phyloP scores from a whole-genome alignment of 2,797 vertebrate species.

The Myotis myotis region DNA sequence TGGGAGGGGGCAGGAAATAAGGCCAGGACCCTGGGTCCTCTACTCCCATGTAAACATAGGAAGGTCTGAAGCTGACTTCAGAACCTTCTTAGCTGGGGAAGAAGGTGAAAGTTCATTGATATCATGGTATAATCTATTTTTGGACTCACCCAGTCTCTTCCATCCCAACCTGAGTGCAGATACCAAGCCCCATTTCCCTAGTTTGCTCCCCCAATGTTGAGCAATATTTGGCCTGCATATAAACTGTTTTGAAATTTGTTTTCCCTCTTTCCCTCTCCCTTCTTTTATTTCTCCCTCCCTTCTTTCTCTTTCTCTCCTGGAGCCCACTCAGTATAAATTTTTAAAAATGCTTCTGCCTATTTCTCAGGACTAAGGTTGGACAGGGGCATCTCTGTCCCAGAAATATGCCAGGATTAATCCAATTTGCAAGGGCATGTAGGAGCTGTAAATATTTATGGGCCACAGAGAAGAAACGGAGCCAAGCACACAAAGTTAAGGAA shows the following conservation, averaged over 20 bases:
- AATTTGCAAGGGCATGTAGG: constrained; percentile 76
- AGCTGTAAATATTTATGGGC: constrained; percentile 79
- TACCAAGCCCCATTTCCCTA: background rate
- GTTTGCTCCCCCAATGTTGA: background rate
- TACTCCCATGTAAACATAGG: background rate
- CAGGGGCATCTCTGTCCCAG: constrained; percentile 68
- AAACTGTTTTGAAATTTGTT: background rate
- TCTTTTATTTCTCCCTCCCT: background rate
- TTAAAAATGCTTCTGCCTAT: constrained; percentile 48
- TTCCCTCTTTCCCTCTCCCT: background rate
- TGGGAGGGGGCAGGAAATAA: too few species aligned
- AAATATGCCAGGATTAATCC: constrained; percentile 78
- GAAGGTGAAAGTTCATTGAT: constrained; percentile 39
- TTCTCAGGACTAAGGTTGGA: constrained; percentile 70
- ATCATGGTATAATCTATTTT: background rate
- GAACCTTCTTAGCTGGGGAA: constrained; percentile 44
- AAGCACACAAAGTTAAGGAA: constrained; percentile 75
- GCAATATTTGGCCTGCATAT: background rate
- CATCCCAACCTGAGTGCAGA: background rate
- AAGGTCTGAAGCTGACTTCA: background rate
- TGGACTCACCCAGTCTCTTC: background rate
- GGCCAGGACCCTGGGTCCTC: background rate
- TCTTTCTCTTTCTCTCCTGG: background rate
- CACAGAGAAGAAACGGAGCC: constrained; percentile 68
- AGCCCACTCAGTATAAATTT: background rate